Base-by-base conservation (phyloP, 2,888 invertebrate species). In the Mesopsocus fuscifrons region DNA sequence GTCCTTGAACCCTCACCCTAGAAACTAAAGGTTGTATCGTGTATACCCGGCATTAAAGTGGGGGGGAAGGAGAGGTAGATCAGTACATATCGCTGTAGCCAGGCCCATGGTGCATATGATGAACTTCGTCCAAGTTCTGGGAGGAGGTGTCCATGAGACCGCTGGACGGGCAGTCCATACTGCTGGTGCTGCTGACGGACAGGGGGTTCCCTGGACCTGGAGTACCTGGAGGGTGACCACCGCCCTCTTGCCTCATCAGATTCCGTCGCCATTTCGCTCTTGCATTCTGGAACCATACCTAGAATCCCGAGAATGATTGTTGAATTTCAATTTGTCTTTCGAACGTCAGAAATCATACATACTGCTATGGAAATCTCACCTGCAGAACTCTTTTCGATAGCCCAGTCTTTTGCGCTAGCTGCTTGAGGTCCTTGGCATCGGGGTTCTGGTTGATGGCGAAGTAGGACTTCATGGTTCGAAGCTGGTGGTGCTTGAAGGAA, bases 241-340 rank as follows among this genome's bases (percentile, higher is more conserved):
- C 55, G 23, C 74, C 71, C 56, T 88, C 87, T 56, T 85, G 87
- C 41, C 87, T 66, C 80, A 87, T 83, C 59, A 87, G 74, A 61
- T 87, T 94, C 42, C 97, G 74, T 50, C 98, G 76, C 84, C 92
- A 97, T 66, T 98, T 98, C 30, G 97, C 98, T 42, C 97, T 70
- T 0, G 97, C 95, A 60, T 98, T 98, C 73, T 98, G 97, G 63
- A 97, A 97, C 97, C 97, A 97, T 2, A 97, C 95, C 94, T 97
- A 55, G 9, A 53, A 43, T 42, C 18, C 32, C 18, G 18, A 30
- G 22, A 18, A 16, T 26, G 26, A n/a, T n/a, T n/a, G n/a, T n/a
- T n/a, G n/a, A n/a, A n/a, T n/a, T 20, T 18, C 9, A 13, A 13
- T 20, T n/a, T n/a, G n/a, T n/a, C n/a, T n/a, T n/a, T n/a, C n/a